Conservation (phyloP, 2,888 invertebrate species). For the Sceliomorpha sp. region DNA sequence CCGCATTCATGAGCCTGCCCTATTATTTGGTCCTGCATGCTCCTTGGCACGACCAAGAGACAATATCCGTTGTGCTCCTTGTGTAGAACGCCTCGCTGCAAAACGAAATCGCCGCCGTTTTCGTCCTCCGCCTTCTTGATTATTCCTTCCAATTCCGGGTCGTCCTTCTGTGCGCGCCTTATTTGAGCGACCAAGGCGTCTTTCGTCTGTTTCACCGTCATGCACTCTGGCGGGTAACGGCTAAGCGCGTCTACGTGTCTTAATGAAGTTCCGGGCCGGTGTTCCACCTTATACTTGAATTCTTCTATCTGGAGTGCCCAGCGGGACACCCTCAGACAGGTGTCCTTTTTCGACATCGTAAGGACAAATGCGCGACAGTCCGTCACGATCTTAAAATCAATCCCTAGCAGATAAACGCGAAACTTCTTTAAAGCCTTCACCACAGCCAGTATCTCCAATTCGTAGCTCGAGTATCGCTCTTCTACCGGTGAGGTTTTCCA, state of each 20-base stretch:
- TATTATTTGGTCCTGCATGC: conserved; percentile 36
- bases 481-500: conserved; percentile 57
- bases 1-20: conserved; percentile 43
- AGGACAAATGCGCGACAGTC: conserved; percentile 29
- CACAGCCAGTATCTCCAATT: conserved; percentile 62
- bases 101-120: conserved; percentile 17
- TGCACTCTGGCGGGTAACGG: conserved; percentile 21
- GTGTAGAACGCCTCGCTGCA: too few species aligned
- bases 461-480: conserved; percentile 56
- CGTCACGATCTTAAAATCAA: conserved; percentile 56
- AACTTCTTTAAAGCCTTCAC: conserved; percentile 59
- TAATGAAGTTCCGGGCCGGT: conserved; percentile 41
- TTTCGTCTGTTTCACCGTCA: conserved; percentile 5
- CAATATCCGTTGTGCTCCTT: too few species aligned
- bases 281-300: conserved; percentile 45
- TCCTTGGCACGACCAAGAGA: too few species aligned
- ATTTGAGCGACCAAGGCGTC: conserved; percentile 6
- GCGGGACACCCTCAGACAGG: conserved; percentile 36
- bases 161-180: background rate
- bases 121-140: conserved; percentile 7
- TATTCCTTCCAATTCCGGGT: conserved; percentile 4
- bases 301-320: conserved; percentile 46
- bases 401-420: conserved; percentile 56
- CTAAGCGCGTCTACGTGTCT: conserved; percentile 46
- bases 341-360: conserved; percentile 43